Evolutionary conservation across 1,140 invertebrate genomes (phyloP), one percentile per base, ranked within the genome.

Genomic region (Idris sp.): DNA sequence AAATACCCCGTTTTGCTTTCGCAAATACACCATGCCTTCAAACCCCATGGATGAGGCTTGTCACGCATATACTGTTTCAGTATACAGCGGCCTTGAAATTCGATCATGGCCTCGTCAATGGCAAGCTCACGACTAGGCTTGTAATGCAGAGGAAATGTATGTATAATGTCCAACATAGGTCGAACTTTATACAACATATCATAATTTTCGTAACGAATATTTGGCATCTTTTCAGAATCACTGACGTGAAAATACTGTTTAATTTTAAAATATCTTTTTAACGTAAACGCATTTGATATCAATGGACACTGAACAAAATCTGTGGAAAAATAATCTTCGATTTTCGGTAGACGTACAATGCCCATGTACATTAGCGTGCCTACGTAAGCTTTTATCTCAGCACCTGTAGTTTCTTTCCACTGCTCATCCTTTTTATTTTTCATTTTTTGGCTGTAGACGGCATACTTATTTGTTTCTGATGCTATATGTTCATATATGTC

Each of bases 381-480:
- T n/a, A 53, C 9, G 13, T 53, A 53, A n/a, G 19, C 22, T 26
- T 38, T 38, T 8, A 38, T 53, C 16, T 53, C 48, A 11, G n/a
- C 0, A 25, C 4, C 9, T 3, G 18, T 38, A 26, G 16, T 14
- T 14, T n/a, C 9, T 15, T 15, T 53, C 33, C 48, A 38, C 1
- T 38, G 31, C 1, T 26, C n/a, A 5, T 38, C 48, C 10, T 1
- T 10, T 26, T 25, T 6, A 11, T 10, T 28, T n/a, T 38, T 38
- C 15, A 26, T 2, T 5, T 38, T 36, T 38, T 53, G 48, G 4
- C 0, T 53, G 1, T 36, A 26, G 6, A n/a, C 19, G 2, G 33
- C 48, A 16, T 53, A 53, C 13, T 25, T 15, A 38, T 53, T 38
- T n/a, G 48, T 53, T n/a, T 53, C 48, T 5, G 16, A n/a, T 0